phyloP scores from a whole-genome alignment of 2,113 vertebrate genomes.

The Xiphophorus maculatus region DNA sequence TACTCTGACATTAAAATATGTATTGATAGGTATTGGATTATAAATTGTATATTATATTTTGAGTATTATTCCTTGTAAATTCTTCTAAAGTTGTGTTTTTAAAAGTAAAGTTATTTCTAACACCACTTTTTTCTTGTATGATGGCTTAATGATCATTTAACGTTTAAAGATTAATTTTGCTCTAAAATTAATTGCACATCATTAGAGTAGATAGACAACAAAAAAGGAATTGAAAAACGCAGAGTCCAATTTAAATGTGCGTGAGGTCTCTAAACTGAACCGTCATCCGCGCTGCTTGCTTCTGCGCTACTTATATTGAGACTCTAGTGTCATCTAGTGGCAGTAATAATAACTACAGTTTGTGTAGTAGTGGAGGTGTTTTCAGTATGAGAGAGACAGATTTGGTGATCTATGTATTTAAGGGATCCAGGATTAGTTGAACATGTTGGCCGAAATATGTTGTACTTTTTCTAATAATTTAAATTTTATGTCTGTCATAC shows the following conservation, averaged over 20 bases:
- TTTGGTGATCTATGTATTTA: too few relatives aligned
- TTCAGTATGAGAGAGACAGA: neutral
- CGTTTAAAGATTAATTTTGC: neutral
- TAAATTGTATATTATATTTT: neutral
- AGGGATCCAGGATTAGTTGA: too few relatives aligned
- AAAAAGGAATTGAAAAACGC: neutral
- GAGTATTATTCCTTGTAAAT: neutral
- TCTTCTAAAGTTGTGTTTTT: neutral
- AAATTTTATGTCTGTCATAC: too few relatives aligned
- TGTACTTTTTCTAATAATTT: too few relatives aligned
- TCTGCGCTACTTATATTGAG: neutral
- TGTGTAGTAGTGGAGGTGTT: neutral
- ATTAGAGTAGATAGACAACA: neutral
- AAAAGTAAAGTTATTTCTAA: neutral
- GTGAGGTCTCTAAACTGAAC: constrained; percentile 9
- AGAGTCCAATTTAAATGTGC: neutral
- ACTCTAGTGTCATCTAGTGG: constrained; percentile 37
- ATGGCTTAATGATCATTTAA: neutral
- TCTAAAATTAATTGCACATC: neutral
- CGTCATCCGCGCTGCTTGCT: neutral
- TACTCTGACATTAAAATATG: neutral
- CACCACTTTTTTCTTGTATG: neutral
- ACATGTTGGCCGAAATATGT: too few relatives aligned
- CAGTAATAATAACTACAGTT: constrained; percentile 1
- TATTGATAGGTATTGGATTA: neutral